Conservation (phyloP, 1,140 invertebrate genomes). For the Drosophila mayri region DNA sequence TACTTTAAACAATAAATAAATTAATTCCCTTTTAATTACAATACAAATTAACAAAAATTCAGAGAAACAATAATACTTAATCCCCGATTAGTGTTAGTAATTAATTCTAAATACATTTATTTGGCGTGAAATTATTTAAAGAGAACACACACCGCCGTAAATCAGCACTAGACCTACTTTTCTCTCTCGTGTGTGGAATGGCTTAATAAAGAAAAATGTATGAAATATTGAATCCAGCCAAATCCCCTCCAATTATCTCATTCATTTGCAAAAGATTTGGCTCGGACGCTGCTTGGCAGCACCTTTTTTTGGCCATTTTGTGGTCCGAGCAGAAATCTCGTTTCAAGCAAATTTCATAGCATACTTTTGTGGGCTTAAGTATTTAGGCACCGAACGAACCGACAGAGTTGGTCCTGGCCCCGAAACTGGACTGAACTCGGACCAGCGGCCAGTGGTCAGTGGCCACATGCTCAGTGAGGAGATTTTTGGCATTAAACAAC, state of each 20-base stretch:
- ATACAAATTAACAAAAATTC: background rate
- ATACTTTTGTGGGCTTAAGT: conserved; percentile 79
- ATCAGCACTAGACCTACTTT: conserved; percentile 7
- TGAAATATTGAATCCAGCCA: conserved; percentile 34
- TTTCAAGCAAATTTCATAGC: conserved; percentile 76
- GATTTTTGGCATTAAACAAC: conserved; percentile 60
- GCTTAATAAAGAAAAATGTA: conserved; percentile 7
- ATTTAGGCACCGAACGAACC: conserved; percentile 56
- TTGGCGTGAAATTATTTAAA: background rate
- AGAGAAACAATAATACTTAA: background rate
- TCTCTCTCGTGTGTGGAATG: background rate
- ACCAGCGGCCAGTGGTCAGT: background rate
- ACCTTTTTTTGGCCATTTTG: conserved; percentile 47
- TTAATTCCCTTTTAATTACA: background rate
- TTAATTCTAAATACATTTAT: conserved; percentile 1
- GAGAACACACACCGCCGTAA: background rate
- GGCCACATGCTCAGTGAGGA: conserved; percentile 30
- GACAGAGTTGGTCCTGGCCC: conserved; percentile 26
- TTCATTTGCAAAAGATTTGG: conserved; percentile 56
- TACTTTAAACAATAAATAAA: background rate
- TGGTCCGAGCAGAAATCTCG: conserved; percentile 62
- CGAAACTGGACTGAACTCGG: background rate
- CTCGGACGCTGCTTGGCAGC: conserved; percentile 16
- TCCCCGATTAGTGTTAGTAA: conserved; percentile 1
- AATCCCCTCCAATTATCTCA: conserved; percentile 61